phyloP scores from a whole-genome alignment of 2,888 invertebrate genomes.

The Xiphydria camelus region DNA sequence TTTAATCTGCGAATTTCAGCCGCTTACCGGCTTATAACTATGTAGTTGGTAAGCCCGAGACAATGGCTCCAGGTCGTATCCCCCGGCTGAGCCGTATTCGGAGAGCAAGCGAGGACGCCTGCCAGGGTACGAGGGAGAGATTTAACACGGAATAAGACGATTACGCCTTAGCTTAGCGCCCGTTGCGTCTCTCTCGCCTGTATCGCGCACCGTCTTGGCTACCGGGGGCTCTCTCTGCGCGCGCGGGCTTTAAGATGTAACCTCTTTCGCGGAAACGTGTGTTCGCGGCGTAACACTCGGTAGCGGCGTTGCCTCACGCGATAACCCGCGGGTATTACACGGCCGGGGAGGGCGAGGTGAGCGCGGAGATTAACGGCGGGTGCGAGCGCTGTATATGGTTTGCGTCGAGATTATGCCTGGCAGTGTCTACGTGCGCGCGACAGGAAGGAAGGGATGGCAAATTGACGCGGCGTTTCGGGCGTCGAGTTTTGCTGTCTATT shows the following conservation, averaged over 20 bases:
- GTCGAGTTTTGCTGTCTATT: too few species aligned
- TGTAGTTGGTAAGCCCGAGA: constrained; percentile 37
- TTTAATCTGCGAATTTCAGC: constrained; percentile 35
- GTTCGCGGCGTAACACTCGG: neutral
- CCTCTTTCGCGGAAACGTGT: neutral
- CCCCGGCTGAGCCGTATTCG: constrained; percentile 9
- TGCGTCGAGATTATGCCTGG: too few species aligned
- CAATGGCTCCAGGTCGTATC: constrained; percentile 38
- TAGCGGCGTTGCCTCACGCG: neutral
- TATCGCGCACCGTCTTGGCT: neutral
- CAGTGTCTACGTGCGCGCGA: too few species aligned
- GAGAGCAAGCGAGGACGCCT: constrained; percentile 3
- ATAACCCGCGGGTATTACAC: neutral
- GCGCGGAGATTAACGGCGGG: too few species aligned
- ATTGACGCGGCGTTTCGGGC: too few species aligned
- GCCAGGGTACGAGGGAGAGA: constrained; percentile 30
- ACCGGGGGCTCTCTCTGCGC: constrained; percentile 4
- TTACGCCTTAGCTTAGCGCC: constrained; percentile 46
- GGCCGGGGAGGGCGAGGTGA: too few species aligned
- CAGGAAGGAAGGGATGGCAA: too few species aligned
- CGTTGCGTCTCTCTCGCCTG: constrained; percentile 19
- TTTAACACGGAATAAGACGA: constrained; percentile 54
- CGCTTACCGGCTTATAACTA: constrained; percentile 33
- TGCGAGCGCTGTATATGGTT: too few species aligned
- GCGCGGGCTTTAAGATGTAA: neutral